These are phyloP conservation scores for Globodera rostochiensis DNA, from an alignment of 1,140 invertebrate species.

Conservation along the genomic window DNA sequence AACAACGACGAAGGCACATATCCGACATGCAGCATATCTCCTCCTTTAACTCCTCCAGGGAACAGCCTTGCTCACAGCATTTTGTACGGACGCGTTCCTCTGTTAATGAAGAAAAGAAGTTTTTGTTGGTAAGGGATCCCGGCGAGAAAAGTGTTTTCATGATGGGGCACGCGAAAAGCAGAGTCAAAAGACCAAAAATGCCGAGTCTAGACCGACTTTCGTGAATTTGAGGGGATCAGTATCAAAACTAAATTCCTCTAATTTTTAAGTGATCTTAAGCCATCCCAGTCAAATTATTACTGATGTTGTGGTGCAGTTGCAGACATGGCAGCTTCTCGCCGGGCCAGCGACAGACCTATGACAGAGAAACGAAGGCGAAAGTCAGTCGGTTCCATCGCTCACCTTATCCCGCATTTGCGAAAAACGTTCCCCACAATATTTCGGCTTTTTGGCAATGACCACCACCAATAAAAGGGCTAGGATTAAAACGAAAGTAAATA, in stretches of 20 bases:
- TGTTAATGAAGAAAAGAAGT: neutral
- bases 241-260: neutral
- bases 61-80: conserved; percentile 29
- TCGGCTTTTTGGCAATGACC: conserved; percentile 21
- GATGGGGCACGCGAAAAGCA: too few species aligned
- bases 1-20: conserved; percentile 25
- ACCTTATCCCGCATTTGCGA: conserved; percentile 15
- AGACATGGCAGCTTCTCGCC: conserved; percentile 1
- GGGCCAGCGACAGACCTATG: conserved; percentile 12
- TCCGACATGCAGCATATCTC: conserved; percentile 29
- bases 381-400: neutral
- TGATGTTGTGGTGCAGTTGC: conserved; percentile 19
- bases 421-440: conserved; percentile 16
- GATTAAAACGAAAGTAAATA: conserved; percentile 2
- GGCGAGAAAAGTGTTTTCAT: too few species aligned
- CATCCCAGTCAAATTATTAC: neutral
- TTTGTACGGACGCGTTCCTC: conserved; percentile 19
- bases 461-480: neutral
- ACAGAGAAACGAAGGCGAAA: too few species aligned
- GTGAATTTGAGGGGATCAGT: neutral
- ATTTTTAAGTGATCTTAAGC: too few species aligned
- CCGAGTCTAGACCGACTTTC: neutral
- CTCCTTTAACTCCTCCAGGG: conserved; percentile 23
- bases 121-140: too few species aligned
- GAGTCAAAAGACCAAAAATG: too few species aligned